These are phyloP conservation scores for Ammodytes marinus DNA, from an alignment of 2,113 vertebrate species.

Conservation along the genomic window DNA sequence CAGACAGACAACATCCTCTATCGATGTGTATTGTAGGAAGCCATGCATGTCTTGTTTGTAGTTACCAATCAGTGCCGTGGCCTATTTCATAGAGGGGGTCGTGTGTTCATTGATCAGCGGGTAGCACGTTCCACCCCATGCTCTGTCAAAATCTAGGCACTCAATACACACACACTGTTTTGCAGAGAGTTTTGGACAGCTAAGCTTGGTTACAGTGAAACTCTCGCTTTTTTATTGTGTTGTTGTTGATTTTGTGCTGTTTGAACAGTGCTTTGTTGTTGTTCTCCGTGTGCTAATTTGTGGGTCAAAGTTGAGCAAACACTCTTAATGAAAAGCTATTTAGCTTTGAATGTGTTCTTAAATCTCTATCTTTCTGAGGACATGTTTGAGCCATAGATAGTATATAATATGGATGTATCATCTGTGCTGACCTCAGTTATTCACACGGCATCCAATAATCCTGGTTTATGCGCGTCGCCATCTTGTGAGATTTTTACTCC, in stretches of 20 bases:
- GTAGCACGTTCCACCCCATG: constrained; percentile 1
- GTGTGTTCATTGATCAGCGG: constrained; percentile 43
- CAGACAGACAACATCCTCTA: constrained; percentile 33
- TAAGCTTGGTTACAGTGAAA: not conserved
- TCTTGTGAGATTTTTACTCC: too few relatives aligned
- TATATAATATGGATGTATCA: too few relatives aligned
- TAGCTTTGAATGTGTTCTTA: not conserved
- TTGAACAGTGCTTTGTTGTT: not conserved
- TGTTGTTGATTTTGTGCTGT: too few relatives aligned
- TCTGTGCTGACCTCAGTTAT: too few relatives aligned
- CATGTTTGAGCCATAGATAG: not conserved
- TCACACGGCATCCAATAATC: too few relatives aligned
- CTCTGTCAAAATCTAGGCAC: constrained; percentile 3
- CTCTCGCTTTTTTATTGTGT: not conserved
- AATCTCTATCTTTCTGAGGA: not conserved
- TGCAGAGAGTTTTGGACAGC: not conserved
- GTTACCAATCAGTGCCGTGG: constrained; percentile 56
- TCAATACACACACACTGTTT: constrained; percentile 48
- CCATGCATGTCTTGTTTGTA: constrained; percentile 49
- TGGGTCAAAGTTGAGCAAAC: not conserved
- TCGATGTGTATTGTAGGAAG: constrained; percentile 20
- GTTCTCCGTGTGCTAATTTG: not conserved
- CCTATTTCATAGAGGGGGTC: constrained; percentile 61
- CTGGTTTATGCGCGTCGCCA: too few relatives aligned
- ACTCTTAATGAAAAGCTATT: too few relatives aligned